phyloP scores from a whole-genome alignment of 2,888 invertebrate genomes.

The Chesias legatella region DNA sequence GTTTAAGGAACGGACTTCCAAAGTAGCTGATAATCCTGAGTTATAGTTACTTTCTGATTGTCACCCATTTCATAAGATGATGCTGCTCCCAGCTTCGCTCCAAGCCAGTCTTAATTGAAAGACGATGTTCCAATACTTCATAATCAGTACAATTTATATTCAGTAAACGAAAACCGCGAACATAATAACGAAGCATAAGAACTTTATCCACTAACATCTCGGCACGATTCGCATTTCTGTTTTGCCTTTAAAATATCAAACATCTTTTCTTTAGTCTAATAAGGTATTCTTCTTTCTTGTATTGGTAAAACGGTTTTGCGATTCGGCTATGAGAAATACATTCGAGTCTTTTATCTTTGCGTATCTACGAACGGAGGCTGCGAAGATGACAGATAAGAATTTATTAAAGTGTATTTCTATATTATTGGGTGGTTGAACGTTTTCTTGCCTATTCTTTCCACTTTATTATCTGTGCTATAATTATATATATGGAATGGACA shows the following conservation, averaged over 20 bases:
- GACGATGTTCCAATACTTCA: too few species aligned
- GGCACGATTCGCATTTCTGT: conserved; percentile 17
- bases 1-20: conserved; percentile 8
- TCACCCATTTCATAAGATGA: conserved; percentile 14
- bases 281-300: conserved; percentile 34
- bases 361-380: conserved; percentile 37
- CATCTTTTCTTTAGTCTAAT: conserved; percentile 33
- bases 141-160: neutral
- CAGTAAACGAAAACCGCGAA: conserved; percentile 5
- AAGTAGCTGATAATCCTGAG: conserved; percentile 8
- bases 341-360: conserved; percentile 42
- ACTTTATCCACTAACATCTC: conserved; percentile 19
- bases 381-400: conserved; percentile 21
- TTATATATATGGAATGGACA: conserved; percentile 11
- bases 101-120: too few species aligned
- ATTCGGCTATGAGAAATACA: conserved; percentile 44
- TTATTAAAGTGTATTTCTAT: conserved; percentile 1
- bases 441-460: neutral
- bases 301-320: conserved; percentile 46
- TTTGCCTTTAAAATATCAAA: conserved; percentile 34
- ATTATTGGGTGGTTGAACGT: neutral
- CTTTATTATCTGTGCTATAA: conserved; percentile 3
- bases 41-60: conserved; percentile 9
- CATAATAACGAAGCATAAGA: conserved; percentile 18
- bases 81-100: conserved; percentile 4